phyloP scores from a whole-genome alignment of 2,888 invertebrate genomes.

The Nomada lathburiana region DNA sequence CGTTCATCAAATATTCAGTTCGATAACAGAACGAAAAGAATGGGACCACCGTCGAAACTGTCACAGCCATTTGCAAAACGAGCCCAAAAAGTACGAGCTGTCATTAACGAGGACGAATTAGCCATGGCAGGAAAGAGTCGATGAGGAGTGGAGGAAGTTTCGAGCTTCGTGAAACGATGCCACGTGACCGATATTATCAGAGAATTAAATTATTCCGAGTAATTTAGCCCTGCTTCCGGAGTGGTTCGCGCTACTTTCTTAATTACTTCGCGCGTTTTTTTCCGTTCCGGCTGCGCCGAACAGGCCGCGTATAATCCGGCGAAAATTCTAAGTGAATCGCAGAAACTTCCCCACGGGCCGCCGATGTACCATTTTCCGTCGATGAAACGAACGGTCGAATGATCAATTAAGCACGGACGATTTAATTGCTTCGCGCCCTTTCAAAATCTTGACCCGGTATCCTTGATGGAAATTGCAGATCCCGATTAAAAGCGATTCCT shows the following conservation, averaged over 20 bases:
- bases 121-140: not conserved
- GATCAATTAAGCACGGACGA: conserved; percentile 55
- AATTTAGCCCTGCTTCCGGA: conserved; percentile 50
- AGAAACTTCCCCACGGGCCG: conserved; percentile 34
- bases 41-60: not conserved
- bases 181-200: conserved; percentile 55
- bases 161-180: conserved; percentile 39
- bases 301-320: conserved; percentile 33
- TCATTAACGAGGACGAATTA: conserved; percentile 35
- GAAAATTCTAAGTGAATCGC: conserved; percentile 46
- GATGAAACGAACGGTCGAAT: conserved; percentile 28
- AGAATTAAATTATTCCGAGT: conserved; percentile 63
- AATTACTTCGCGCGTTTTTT: conserved; percentile 56
- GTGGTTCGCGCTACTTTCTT: conserved; percentile 54
- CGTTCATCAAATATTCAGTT: not conserved
- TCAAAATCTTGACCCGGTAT: conserved; percentile 44
- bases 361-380: conserved; percentile 22
- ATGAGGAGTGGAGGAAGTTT: conserved; percentile 21
- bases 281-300: conserved; percentile 37
- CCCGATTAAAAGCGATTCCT: not conserved
- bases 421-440: conserved; percentile 50
- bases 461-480: conserved; percentile 15
- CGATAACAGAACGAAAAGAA: not conserved
- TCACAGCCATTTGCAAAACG: conserved; percentile 23
- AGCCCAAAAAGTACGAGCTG: not conserved